A percentile compares a stretch with the other conserved stretches of the same genome.
Evolutionary conservation across 2,888 invertebrate genomes (phyloP).

Genomic region (Eilema depressum): DNA sequence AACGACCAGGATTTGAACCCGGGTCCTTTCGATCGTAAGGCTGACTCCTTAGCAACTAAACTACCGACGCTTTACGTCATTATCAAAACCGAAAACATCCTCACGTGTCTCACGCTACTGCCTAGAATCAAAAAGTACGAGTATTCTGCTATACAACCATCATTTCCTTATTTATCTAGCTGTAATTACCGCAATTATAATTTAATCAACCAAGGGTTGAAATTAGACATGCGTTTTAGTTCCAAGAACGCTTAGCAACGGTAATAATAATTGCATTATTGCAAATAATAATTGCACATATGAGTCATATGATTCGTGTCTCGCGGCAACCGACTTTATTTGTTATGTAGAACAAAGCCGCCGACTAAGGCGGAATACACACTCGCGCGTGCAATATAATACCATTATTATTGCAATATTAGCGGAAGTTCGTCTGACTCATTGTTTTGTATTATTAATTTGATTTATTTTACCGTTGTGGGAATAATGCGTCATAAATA

Average conservation of each 20-base stretch:
- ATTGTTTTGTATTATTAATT: background rate
- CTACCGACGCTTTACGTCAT: no score
- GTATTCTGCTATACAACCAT: background rate
- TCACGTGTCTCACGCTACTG: background rate
- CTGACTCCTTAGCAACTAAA: no score
- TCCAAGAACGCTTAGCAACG: slow-evolving; percentile 19
- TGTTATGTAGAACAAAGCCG: slow-evolving; percentile 35
- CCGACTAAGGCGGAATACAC: slow-evolving; percentile 12
- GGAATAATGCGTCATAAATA: background rate
- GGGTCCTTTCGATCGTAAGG: no score
- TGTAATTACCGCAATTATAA: background rate
- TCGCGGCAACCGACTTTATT: slow-evolving; percentile 40
- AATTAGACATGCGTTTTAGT: slow-evolving; percentile 11
- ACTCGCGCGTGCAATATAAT: slow-evolving; percentile 2
- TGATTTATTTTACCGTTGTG: background rate
- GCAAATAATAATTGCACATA: slow-evolving; percentile 40
- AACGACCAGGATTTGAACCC: no score
- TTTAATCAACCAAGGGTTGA: slow-evolving; percentile 5
- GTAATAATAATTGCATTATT: slow-evolving; percentile 32
- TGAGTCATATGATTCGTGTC: slow-evolving; percentile 40
- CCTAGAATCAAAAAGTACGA: background rate
- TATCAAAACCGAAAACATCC: background rate
- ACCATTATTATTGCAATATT: background rate
- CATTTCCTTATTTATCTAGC: slow-evolving; percentile 4
- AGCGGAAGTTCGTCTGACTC: background rate